phyloP scores from a whole-genome alignment of 2,888 invertebrate genomes.

The Doris montereyensis region DNA sequence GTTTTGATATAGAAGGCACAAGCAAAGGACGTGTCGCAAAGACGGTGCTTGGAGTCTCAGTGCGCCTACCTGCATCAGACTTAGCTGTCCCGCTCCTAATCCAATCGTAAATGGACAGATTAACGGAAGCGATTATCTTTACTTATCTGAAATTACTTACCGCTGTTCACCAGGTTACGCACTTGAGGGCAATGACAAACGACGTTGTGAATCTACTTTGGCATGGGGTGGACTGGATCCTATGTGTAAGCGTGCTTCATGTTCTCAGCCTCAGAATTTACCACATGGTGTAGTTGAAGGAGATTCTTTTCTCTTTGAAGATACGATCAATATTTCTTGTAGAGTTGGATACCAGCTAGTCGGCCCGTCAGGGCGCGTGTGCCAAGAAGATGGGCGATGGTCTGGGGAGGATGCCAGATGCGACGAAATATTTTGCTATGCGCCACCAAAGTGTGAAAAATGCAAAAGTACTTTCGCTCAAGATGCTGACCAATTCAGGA shows the following conservation, averaged over 20 bases:
- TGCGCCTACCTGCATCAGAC: slow-evolving; percentile 57
- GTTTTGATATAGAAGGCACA: slow-evolving; percentile 82
- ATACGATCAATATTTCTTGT: slow-evolving; percentile 46
- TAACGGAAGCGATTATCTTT: not conserved
- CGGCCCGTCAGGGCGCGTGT: slow-evolving; percentile 47
- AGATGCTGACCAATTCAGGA: too few relatives aligned
- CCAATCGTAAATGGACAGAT: slow-evolving; percentile 13
- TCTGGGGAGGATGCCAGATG: slow-evolving; percentile 49
- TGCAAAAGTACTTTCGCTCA: too few relatives aligned
- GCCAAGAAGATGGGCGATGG: slow-evolving; percentile 54
- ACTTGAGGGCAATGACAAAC: slow-evolving; percentile 87
- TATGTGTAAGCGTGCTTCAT: slow-evolving; percentile 52
- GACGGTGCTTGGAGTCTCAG: slow-evolving; percentile 63
- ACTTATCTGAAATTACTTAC: slow-evolving; percentile 69
- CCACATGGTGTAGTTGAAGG: slow-evolving; percentile 43
- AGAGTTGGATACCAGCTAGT: slow-evolving; percentile 51
- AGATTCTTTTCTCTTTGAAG: slow-evolving; percentile 39
- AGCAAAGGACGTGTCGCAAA: slow-evolving; percentile 79
- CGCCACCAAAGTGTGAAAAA: slow-evolving; percentile 49
- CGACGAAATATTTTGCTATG: slow-evolving; percentile 45
- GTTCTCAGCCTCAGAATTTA: slow-evolving; percentile 49
- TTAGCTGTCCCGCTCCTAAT: slow-evolving; percentile 51
- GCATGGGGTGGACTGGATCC: slow-evolving; percentile 61
- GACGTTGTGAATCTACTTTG: slow-evolving; percentile 75
- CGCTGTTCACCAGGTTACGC: slow-evolving; percentile 77